Percentiles rank a stretch among this genome's conserved stretches.
phyloP scores from a whole-genome alignment of 2,888 invertebrate species.

The Priocnemis perturbator region DNA sequence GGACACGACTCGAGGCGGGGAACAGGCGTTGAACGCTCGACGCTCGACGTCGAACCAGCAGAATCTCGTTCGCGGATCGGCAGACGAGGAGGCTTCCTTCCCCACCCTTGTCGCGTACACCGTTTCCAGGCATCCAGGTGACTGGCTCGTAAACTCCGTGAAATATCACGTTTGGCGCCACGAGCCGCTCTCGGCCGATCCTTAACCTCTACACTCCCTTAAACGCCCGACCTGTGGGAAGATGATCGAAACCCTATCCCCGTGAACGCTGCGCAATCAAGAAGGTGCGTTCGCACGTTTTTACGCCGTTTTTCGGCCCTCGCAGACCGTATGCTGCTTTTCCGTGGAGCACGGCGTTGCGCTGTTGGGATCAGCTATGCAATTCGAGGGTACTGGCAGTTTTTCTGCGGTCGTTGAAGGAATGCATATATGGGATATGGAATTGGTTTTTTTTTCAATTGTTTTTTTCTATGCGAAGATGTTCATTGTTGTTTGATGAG shows the following conservation, averaged over 20 bases:
- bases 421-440: too few species aligned
- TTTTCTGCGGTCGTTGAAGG: too few species aligned
- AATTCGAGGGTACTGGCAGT: too few species aligned
- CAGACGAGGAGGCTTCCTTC: conserved; percentile 30
- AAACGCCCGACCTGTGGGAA: conserved; percentile 23
- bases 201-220: conserved; percentile 37
- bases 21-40: conserved; percentile 16
- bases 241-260: conserved; percentile 35
- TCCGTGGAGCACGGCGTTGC: too few species aligned
- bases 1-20: conserved; percentile 13
- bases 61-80: background rate
- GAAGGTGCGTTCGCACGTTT: background rate
- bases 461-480: too few species aligned
- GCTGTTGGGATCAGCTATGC: too few species aligned
- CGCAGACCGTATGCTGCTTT: too few species aligned
- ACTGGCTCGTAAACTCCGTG: conserved; percentile 65
- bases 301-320: too few species aligned
- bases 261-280: background rate
- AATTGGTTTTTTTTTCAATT: too few species aligned
- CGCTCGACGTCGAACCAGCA: background rate
- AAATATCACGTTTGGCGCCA: conserved; percentile 62
- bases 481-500: too few species aligned
- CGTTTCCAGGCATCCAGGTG: conserved; percentile 48
- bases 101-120: conserved; percentile 43
- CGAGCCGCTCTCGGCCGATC: conserved; percentile 49